phyloP scores from a whole-genome alignment of 2,113 vertebrate species.

The Xiphorhynchus elegans region DNA sequence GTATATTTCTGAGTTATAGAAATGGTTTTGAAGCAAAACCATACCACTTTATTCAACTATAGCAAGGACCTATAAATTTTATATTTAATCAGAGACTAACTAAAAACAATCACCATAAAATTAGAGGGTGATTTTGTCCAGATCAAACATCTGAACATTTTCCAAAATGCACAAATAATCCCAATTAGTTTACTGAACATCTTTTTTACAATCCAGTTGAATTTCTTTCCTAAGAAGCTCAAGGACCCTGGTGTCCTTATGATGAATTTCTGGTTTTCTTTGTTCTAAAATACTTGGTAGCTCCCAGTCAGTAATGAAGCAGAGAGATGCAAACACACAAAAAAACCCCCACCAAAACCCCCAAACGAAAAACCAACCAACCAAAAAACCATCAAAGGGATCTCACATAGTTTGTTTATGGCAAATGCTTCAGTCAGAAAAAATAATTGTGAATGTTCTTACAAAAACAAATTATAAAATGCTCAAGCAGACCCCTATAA shows the following conservation, averaged over 20 bases:
- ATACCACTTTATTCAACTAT: not conserved
- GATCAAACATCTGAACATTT: not conserved
- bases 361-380: not conserved
- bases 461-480: not conserved
- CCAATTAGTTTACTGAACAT: not conserved
- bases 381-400: not conserved
- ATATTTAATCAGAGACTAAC: not conserved
- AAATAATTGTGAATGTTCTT: not conserved
- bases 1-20: not conserved
- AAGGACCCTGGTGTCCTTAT: not conserved
- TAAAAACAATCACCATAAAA: not conserved
- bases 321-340: not conserved
- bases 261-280: not conserved
- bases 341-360: not conserved
- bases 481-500: not conserved
- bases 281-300: slow-evolving; percentile 31
- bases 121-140: not conserved
- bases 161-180: not conserved
- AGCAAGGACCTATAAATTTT: not conserved
- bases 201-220: not conserved
- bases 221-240: not conserved
- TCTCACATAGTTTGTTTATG: slow-evolving; percentile 20
- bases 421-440: not conserved
- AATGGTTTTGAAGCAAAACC: not conserved
- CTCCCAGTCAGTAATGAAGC: slow-evolving; percentile 4